A percentile compares a stretch with the other conserved stretches of the same genome.
Evolutionary conservation across 2,888 invertebrate genomes (phyloP).

Genomic region (Stenchaetothrips biformis): DNA sequence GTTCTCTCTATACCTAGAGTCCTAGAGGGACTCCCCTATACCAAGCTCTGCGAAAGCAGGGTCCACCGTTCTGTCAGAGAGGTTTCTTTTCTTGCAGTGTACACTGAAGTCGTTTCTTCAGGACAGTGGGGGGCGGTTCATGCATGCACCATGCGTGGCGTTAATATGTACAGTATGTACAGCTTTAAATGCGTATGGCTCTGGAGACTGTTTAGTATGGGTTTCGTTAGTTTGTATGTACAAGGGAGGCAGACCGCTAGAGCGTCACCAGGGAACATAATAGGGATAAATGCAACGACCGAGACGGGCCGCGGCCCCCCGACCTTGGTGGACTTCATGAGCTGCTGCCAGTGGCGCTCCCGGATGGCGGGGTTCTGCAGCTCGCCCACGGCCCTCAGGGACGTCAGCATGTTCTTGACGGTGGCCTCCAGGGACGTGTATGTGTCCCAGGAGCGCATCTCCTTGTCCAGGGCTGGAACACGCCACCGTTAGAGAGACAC

Average conservation of each 20-base stretch:
- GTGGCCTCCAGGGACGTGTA: slow-evolving; percentile 82
- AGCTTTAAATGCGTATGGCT: background rate
- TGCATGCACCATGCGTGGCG: background rate
- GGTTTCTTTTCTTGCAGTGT: too few species aligned
- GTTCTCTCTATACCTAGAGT: too few species aligned
- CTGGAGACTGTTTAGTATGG: too few species aligned
- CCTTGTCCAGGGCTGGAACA: slow-evolving; percentile 73
- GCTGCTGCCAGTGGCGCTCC: slow-evolving; percentile 93
- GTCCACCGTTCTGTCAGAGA: too few species aligned
- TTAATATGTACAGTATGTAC: slow-evolving; percentile 17
- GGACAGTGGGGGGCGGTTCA: background rate
- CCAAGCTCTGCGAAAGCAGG: too few species aligned
- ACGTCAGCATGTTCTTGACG: slow-evolving; percentile 94
- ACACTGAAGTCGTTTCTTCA: too few species aligned
- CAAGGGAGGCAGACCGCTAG: too few species aligned
- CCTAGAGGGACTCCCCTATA: too few species aligned
- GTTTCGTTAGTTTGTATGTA: too few species aligned
- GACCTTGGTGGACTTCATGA: slow-evolving; percentile 95
- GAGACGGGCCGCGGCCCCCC: slow-evolving; percentile 28
- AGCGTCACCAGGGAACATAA: too few species aligned
- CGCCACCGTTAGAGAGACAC: background rate
- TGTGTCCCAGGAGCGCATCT: slow-evolving; percentile 93
- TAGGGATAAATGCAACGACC: background rate
- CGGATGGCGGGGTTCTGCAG: slow-evolving; percentile 93
- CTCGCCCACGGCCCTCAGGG: slow-evolving; percentile 89